These are phyloP conservation scores for Eucidaris tribuloides DNA, from an alignment of 35 echinoderm and acorn worm species.

Conservation along the genomic window DNA sequence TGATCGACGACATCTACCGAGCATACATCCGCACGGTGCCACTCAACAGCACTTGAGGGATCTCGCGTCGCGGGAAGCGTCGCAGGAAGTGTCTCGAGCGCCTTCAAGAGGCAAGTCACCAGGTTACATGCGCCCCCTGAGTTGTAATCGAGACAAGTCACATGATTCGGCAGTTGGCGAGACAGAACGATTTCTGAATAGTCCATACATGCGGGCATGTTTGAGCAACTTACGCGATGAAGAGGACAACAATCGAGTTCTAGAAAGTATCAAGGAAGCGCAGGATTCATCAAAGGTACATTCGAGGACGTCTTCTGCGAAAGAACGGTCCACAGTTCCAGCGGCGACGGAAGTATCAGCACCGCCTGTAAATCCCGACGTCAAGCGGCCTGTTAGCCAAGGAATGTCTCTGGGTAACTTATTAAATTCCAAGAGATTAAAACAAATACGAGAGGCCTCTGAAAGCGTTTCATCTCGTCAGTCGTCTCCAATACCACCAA, in stretches of 20 bases:
- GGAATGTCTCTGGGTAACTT: background rate
- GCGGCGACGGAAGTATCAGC: background rate
- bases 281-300: background rate
- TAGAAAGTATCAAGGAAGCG: background rate
- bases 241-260: background rate
- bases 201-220: conserved; percentile 23
- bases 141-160: conserved; percentile 54
- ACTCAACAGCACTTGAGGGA: background rate
- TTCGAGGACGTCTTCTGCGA: background rate
- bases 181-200: conserved; percentile 63
- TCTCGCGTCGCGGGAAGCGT: background rate
- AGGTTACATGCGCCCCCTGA: conserved; percentile 78
- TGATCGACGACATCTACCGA: background rate
- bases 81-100: background rate
- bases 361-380: background rate
- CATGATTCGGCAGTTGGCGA: conserved; percentile 69
- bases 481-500: background rate
- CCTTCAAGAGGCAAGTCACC: conserved; percentile 22
- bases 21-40: background rate
- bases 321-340: background rate
- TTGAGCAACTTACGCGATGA: conserved; percentile 1
- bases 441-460: background rate
- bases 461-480: background rate
- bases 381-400: background rate
- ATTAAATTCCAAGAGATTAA: background rate